Base-by-base conservation (phyloP, 2,797 vertebrate species). In the Trematomus bernacchii region DNA sequence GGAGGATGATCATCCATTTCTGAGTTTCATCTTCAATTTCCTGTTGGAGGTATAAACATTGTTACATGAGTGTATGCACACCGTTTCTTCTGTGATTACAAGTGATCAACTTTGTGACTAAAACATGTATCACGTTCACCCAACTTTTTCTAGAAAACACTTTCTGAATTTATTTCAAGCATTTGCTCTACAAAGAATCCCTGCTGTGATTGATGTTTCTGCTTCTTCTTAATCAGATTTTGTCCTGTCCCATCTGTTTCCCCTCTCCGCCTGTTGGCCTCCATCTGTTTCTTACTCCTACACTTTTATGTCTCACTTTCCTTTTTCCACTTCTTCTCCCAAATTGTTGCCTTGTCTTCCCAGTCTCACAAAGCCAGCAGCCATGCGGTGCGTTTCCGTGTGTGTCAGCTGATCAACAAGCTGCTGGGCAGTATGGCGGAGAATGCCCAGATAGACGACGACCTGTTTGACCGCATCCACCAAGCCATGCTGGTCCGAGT, bases 361-460 rank as follows among this genome's bases (percentile, higher is more conserved):
- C 80, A 99, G 98, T 97, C 96, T 85, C 97, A 99, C 10, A 84
- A 94, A 74, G 97, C 94, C 0, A 97, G 78, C 77, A 98, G 96
- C 91, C 97, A 95, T 16, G 97, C 97, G 0, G 97, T 99, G 57
- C 94, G 98, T 52, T 98, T 99, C 91, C 96, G 98, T 63, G 95
- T 87, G 0, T 99, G 98, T 84, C 98, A 99, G 83, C 95, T 99
- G 68, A 93, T 98, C 89, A 99, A 97, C 90, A 99, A 97, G 86
- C 86, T 99, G 86, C 94, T 99, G 91, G 96, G 96, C 77, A 97
- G 91, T 72, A 95, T 99, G 95, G 96, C 97, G 19, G 98, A 99
- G 91, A 96, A 98, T 66, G 97, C 97, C 30, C 97, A 97, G 92
- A 97, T 99, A 50, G 97, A 99, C 21, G 97, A 98, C 50, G 96